Percentiles rank a stretch among this genome's conserved stretches.
These are phyloP conservation scores for Agapornis roseicollis DNA, from an alignment of 2,113 vertebrate species.

Conservation along the genomic window DNA sequence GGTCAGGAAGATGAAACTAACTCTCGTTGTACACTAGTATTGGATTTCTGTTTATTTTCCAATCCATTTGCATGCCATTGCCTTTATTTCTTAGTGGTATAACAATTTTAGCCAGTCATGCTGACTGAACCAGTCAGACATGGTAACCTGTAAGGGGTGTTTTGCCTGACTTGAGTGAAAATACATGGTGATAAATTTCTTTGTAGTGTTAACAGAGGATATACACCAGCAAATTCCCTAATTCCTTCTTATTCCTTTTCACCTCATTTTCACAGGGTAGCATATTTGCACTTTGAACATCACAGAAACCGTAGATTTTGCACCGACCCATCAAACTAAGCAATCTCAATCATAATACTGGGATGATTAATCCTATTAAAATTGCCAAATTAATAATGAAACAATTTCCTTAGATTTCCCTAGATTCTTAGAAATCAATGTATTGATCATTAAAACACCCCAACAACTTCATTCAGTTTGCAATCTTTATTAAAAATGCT, in stretches of 20 bases:
- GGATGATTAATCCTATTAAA: background rate
- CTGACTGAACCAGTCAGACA: background rate
- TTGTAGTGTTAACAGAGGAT: background rate
- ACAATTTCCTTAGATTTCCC: background rate
- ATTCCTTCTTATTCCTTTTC: background rate
- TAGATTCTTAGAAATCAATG: background rate
- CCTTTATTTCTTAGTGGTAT: background rate
- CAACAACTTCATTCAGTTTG: background rate
- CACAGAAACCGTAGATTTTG: background rate
- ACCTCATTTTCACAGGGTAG: background rate
- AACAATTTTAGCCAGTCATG: background rate
- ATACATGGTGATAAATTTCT: background rate
- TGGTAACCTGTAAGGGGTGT: background rate
- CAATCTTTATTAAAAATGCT: background rate
- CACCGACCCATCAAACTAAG: background rate
- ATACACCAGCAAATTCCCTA: background rate
- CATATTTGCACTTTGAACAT: background rate
- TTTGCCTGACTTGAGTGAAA: background rate
- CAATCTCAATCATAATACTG: background rate
- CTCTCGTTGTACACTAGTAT: background rate
- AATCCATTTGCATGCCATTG: background rate
- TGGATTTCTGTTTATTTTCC: background rate
- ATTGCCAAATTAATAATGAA: background rate
- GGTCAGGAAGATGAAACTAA: background rate
- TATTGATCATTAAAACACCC: background rate